These are phyloP conservation scores for Orchesellides sinensis DNA, from an alignment of 2,888 invertebrate species.

Conservation along the genomic window DNA sequence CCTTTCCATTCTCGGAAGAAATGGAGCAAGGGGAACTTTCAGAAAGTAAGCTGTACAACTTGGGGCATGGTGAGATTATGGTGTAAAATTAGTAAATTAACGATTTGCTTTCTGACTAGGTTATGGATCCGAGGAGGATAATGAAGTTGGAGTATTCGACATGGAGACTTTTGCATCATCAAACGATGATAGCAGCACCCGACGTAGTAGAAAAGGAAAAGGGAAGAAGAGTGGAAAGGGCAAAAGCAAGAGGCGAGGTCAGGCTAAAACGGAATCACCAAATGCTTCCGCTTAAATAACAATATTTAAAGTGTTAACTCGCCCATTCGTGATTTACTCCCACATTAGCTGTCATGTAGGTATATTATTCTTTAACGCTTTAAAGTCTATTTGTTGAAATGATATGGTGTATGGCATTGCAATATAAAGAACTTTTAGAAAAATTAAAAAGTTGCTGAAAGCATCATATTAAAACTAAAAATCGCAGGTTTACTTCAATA, in stretches of 20 bases:
- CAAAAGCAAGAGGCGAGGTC: background rate
- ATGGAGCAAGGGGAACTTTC: background rate
- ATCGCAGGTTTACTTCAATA: too few relatives aligned
- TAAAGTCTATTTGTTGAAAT: too few relatives aligned
- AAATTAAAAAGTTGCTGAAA: too few relatives aligned
- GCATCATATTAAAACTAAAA: too few relatives aligned
- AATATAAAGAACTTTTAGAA: too few relatives aligned
- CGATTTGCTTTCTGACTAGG: background rate
- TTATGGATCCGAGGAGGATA: background rate
- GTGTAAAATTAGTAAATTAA: background rate
- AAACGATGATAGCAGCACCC: background rate
- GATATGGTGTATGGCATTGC: too few relatives aligned
- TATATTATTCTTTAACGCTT: too few relatives aligned
- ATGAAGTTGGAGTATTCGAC: background rate
- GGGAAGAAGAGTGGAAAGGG: background rate
- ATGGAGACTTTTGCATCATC: background rate
- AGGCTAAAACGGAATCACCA: background rate
- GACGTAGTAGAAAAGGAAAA: too few relatives aligned
- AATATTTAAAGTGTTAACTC: too few relatives aligned
- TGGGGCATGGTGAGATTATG: background rate
- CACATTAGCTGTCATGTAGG: too few relatives aligned
- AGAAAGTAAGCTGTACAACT: background rate
- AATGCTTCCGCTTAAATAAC: too few relatives aligned
- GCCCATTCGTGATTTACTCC: too few relatives aligned
- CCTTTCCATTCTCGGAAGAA: background rate